Evolutionary conservation across 1,140 invertebrate species (phyloP), one percentile per base, ranked within the genome.

Genomic region (Centruroides vittatus): DNA sequence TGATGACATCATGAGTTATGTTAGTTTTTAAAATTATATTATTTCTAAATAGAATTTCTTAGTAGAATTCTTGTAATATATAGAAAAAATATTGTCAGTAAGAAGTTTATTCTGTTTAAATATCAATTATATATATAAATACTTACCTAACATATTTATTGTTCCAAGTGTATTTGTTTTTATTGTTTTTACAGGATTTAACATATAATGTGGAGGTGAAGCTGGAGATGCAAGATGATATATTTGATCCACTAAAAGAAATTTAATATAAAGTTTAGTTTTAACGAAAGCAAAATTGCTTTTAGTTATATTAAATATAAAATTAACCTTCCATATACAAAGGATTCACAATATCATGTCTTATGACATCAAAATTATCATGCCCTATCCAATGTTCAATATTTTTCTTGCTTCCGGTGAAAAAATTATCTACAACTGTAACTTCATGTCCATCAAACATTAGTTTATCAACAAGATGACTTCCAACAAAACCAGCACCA

Each of bases 371-470:
- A 78, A 99, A 99, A 75, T 99, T 99, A 70, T 93, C 86, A 76
- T 99, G 96, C 0, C 95, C 95, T 66, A 98, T 84, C 96, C 96
- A 99, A 70, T 98, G 94, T 71, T 97, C 94, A 0, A 99, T 88
- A 76, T 99, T 99, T 41, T 87, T 78, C 73, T 97, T 98, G 51
- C 93, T 79, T 3, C 95, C 95, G 11, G 96, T 98, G 74, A 97
- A 98, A 75, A 98, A 98, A 74, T 99, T 99, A 73, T 99, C 96
- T 5, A 89, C 89, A 5, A 98, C 95, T 69, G 93, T 97, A 0
- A 99, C 90, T 78, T 98, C 94, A 78, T 99, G 96, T 1, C 97
- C 96, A 68, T 89, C 85, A 59, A 87, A 77, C 94, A 99, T 98
- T 46, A 99, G 76, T 64, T 84, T 78, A 73, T 99, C 96, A 0